Evolutionary conservation across 2,888 invertebrate species (phyloP).

Genomic region (Xylota segnis): DNA sequence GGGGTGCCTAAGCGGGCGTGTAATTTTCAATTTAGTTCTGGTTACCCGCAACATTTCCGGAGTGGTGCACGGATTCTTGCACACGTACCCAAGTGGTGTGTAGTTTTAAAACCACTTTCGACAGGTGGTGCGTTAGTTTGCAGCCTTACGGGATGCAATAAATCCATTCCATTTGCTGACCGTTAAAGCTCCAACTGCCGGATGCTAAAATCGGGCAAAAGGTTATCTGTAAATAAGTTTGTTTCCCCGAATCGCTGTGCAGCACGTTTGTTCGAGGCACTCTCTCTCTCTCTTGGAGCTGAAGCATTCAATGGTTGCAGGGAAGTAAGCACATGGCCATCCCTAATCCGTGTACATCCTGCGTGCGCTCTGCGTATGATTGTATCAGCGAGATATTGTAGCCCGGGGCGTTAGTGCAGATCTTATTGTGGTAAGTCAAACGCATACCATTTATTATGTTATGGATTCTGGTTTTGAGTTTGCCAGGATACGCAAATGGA

Average conservation of each 20-base stretch:
- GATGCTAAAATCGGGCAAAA: slow-evolving; percentile 73
- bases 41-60: slow-evolving; percentile 80
- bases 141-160: slow-evolving; percentile 73
- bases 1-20: slow-evolving; percentile 84
- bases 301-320: slow-evolving; percentile 41
- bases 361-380: slow-evolving; percentile 76
- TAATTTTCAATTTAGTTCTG: slow-evolving; percentile 83
- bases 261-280: slow-evolving; percentile 19
- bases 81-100: slow-evolving; percentile 1
- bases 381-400: slow-evolving; percentile 73
- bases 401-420: slow-evolving; percentile 70
- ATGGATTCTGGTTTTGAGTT: slow-evolving; percentile 74
- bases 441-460: slow-evolving; percentile 74
- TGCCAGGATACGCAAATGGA: slow-evolving; percentile 76
- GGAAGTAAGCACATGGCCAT: slow-evolving; percentile 63
- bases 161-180: slow-evolving; percentile 67
- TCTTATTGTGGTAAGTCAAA: slow-evolving; percentile 75
- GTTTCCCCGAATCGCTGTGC: slow-evolving; percentile 51
- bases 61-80: slow-evolving; percentile 48
- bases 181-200: slow-evolving; percentile 76
- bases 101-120: slow-evolving; percentile 36
- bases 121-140: slow-evolving; percentile 68
- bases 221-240: slow-evolving; percentile 74
- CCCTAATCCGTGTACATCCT: slow-evolving; percentile 74
- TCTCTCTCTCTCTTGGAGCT: not conserved